These are phyloP conservation scores for Tetranychus truncatus DNA, from an alignment of 2,888 invertebrate species.

Conservation along the genomic window DNA sequence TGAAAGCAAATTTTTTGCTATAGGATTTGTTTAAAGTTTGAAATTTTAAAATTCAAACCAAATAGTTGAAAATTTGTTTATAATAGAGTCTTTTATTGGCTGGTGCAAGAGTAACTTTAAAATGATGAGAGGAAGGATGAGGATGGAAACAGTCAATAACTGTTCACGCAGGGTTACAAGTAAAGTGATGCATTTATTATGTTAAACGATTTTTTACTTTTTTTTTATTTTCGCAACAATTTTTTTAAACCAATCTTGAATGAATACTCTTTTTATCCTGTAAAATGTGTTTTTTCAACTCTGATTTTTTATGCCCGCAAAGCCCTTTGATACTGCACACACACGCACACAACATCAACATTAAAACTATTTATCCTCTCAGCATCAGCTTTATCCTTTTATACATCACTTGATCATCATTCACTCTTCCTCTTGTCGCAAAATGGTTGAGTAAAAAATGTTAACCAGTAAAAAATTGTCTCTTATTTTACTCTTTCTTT, in stretches of 20 bases:
- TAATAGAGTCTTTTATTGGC: background rate
- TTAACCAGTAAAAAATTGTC: conserved; percentile 1
- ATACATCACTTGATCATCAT: background rate
- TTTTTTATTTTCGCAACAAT: background rate
- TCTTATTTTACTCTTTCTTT: background rate
- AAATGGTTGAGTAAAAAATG: background rate
- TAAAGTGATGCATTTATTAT: background rate
- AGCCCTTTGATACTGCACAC: too few relatives aligned
- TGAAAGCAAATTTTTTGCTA: background rate
- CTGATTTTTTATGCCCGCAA: too few relatives aligned
- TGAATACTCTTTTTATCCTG: too few relatives aligned
- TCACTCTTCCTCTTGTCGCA: background rate
- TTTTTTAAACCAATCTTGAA: background rate
- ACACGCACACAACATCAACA: too few relatives aligned
- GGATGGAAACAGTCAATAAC: background rate
- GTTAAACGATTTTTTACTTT: background rate
- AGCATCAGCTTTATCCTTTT: background rate
- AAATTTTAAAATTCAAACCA: background rate
- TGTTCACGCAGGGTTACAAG: background rate
- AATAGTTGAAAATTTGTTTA: background rate
- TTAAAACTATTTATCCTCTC: too few relatives aligned
- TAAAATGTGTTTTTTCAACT: too few relatives aligned
- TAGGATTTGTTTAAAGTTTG: background rate
- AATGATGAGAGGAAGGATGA: background rate
- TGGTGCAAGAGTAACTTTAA: background rate